Conservation (phyloP, 2,888 invertebrate genomes). For the Dicyrtoma fusca region DNA sequence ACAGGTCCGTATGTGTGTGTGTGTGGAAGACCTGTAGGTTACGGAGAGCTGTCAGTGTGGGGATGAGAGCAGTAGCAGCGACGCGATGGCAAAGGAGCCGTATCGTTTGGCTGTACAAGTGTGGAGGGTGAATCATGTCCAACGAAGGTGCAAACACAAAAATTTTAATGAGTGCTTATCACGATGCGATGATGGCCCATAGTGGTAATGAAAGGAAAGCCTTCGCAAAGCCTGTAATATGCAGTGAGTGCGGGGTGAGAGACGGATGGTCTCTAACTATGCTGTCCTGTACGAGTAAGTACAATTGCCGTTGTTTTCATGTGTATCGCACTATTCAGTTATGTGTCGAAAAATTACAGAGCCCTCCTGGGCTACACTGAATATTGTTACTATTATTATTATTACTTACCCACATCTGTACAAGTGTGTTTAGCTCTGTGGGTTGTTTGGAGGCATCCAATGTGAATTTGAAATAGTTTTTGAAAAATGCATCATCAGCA, state of each 20-base stretch:
- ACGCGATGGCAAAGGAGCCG: no score
- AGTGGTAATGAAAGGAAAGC: constrained; percentile 28
- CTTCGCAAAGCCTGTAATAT: constrained; percentile 2
- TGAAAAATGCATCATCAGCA: constrained; percentile 25
- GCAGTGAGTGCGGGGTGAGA: background rate
- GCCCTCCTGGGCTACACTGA: constrained; percentile 14
- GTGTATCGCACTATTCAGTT: constrained; percentile 7
- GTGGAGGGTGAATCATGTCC: constrained; percentile 29
- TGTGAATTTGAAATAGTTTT: background rate
- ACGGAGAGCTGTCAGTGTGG: background rate
- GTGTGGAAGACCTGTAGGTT: background rate
- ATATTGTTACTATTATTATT: no score
- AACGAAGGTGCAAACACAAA: constrained; percentile 34
- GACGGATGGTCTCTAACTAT: background rate
- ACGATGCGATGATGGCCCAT: constrained; percentile 27
- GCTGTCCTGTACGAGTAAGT: constrained; percentile 9
- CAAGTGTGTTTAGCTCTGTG: background rate
- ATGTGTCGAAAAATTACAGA: constrained; percentile 14
- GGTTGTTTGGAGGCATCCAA: background rate
- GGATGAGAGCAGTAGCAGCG: no score
- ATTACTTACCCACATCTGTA: constrained; percentile 1
- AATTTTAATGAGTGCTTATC: constrained; percentile 34
- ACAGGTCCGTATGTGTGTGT: constrained; percentile 1
- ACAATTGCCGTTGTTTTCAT: constrained; percentile 15
- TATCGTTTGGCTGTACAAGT: no score